Conservation (phyloP, 2,888 invertebrate genomes). For the Aporophyla nigra region DNA sequence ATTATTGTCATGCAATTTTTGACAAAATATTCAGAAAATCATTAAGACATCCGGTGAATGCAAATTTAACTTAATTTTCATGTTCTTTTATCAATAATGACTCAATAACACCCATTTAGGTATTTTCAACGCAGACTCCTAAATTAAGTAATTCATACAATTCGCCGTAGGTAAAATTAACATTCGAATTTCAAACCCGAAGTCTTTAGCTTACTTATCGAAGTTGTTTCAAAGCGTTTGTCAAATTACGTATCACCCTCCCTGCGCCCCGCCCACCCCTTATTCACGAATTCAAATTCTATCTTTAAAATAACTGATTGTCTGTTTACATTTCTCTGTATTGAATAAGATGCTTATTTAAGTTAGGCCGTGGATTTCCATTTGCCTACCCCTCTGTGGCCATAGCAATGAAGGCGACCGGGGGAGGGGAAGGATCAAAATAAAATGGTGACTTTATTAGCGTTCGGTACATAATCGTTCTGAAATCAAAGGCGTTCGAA, state of each 20-base stretch:
- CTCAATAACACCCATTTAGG: constrained; percentile 10
- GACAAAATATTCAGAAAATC: constrained; percentile 4
- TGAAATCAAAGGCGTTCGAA: constrained; percentile 83
- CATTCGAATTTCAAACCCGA: constrained; percentile 72
- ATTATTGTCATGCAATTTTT: constrained; percentile 12
- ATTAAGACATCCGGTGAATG: constrained; percentile 29
- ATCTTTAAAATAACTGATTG: constrained; percentile 89
- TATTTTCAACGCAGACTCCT: not conserved
- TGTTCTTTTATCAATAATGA: constrained; percentile 33
- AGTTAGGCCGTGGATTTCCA: constrained; percentile 72
- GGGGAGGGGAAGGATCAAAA: constrained; percentile 69
- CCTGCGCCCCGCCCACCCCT: constrained; percentile 65
- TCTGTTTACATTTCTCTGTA: constrained; percentile 89
- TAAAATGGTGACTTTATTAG: constrained; percentile 83
- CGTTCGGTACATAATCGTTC: constrained; percentile 82
- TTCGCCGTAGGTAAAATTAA: constrained; percentile 61
- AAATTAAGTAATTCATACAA: constrained; percentile 48
- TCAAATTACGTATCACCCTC: constrained; percentile 77
- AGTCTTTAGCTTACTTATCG: constrained; percentile 62
- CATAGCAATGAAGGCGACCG: constrained; percentile 48
- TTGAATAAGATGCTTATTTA: constrained; percentile 84
- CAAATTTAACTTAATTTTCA: constrained; percentile 6
- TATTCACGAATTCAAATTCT: constrained; percentile 80
- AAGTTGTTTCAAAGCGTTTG: constrained; percentile 79
- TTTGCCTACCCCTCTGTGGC: constrained; percentile 59